Evolutionary conservation across 2,797 vertebrate species (phyloP), one percentile per base, ranked within the genome.

Genomic region (Melanogrammus aeglefinus): DNA sequence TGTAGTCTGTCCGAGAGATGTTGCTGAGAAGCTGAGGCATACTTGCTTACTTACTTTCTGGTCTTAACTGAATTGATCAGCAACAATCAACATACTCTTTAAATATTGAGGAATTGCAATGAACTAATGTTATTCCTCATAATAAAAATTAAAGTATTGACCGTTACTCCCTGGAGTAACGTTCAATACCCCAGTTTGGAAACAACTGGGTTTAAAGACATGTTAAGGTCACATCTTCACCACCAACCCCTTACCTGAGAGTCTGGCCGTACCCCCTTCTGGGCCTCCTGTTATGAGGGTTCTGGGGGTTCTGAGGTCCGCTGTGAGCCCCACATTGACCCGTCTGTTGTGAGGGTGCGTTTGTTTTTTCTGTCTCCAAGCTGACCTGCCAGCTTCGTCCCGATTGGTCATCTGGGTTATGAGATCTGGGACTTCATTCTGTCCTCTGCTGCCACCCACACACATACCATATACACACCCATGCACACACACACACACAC

Each of bases 371-470:
- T 9, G 57, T 63, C 57, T 63, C 57, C n/a, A 10, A 24, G 57
- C 57, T 63, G 57, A 24, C 57, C 57, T 24, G 57, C 57, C 57
- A 63, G 57, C 57, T 18, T 24, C 57, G 7, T 63, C 57, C 57
- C 57, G n/a, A 63, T 63, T 63, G 57, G 57, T 24, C 21, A 18
- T 63, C n/a, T 24, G 57, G 57, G 57, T 63, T 63, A 63, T 63
- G 57, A 18, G 57, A 63, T 63, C 57, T 24, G 57, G 57, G n/a
- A 63, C 57, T 7, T 18, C 21, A 10, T 63, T 63, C 57, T 63
- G 57, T 63, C 57, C 57, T 63, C 57, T 63, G 57, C 57, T 63
- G 57, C 57, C 21, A 63, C 57, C 57, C 57, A 24, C 57, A 63
- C 57, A 63, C 57, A 63, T 63, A 63, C 57, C 57, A 63, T 24